Percentiles rank a stretch among this genome's conserved stretches.
Conservation (phyloP, 2,797 vertebrate genomes). For the Halcyon chelicuti region DNA sequence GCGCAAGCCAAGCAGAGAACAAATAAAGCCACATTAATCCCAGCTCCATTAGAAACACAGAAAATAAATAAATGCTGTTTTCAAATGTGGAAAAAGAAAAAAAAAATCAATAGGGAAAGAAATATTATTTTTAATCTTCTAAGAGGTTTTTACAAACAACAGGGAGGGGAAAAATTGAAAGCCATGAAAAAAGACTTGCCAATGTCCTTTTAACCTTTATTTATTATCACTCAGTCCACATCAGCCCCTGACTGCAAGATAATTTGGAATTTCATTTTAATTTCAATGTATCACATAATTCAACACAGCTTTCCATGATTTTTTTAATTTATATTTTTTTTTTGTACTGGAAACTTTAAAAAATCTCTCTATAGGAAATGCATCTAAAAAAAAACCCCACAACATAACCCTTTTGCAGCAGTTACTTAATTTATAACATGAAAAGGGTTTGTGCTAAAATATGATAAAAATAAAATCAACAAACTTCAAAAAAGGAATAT, state of each 20-base stretch:
- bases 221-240: constrained; percentile 81
- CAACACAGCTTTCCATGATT: constrained; percentile 69
- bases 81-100: constrained; percentile 75
- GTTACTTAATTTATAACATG: constrained; percentile 77
- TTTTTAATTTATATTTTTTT: not conserved
- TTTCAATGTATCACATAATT: constrained; percentile 80
- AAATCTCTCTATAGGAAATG: constrained; percentile 78
- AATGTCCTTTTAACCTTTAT: constrained; percentile 81
- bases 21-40: constrained; percentile 72
- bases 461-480: constrained; percentile 77
- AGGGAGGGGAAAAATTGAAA: constrained; percentile 77
- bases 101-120: constrained; percentile 81
- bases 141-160: constrained; percentile 82
- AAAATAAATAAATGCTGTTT: constrained; percentile 80
- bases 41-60: constrained; percentile 76
- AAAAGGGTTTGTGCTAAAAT: constrained; percentile 79
- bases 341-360: constrained; percentile 68
- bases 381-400: constrained; percentile 40
- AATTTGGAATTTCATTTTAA: constrained; percentile 85
- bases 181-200: constrained; percentile 78
- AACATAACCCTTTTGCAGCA: constrained; percentile 69
- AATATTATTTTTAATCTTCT: constrained; percentile 85
- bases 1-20: constrained; percentile 31
- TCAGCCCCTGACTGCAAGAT: constrained; percentile 78
- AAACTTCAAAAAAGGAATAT: constrained; percentile 61